These are phyloP conservation scores for Drosophila miranda DNA, from an alignment of 1,140 invertebrate species.

Conservation along the genomic window DNA sequence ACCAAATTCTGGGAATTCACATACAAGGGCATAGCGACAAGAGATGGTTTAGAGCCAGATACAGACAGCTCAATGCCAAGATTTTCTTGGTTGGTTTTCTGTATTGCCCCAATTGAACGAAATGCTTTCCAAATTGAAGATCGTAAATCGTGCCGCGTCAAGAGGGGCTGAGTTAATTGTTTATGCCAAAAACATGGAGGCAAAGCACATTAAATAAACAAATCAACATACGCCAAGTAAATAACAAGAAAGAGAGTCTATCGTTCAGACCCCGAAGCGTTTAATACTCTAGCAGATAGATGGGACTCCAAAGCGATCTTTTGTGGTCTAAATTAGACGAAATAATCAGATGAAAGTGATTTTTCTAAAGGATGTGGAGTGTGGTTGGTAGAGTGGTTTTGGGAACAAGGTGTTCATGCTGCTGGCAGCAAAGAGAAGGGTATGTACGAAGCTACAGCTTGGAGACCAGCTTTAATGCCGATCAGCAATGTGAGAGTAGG, in stretches of 20 bases:
- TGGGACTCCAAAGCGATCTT: too few species aligned
- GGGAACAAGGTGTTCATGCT: too few species aligned
- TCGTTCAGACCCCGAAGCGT: slow-evolving; percentile 9
- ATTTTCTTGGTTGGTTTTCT: background rate
- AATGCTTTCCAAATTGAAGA: slow-evolving; percentile 49
- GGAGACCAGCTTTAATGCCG: too few species aligned
- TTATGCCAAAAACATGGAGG: slow-evolving; percentile 65
- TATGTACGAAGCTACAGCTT: too few species aligned
- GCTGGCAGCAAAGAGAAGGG: too few species aligned
- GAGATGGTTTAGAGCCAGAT: slow-evolving; percentile 12
- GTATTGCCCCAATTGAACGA: slow-evolving; percentile 14
- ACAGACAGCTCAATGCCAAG: slow-evolving; percentile 17
- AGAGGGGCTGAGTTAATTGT: slow-evolving; percentile 38
- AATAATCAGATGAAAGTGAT: too few species aligned
- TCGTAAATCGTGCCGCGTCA: slow-evolving; percentile 48
- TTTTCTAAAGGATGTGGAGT: too few species aligned
- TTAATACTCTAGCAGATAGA: background rate
- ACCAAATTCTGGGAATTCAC: background rate
- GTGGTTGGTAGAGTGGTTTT: too few species aligned
- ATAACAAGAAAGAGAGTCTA: slow-evolving; percentile 44
- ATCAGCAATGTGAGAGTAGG: too few species aligned
- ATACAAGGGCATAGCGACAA: background rate
- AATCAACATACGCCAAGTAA: slow-evolving; percentile 70
- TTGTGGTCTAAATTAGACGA: too few species aligned
- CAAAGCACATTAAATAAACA: slow-evolving; percentile 70